phyloP scores from a whole-genome alignment of 2,113 vertebrate species.

The Pagrus major region DNA sequence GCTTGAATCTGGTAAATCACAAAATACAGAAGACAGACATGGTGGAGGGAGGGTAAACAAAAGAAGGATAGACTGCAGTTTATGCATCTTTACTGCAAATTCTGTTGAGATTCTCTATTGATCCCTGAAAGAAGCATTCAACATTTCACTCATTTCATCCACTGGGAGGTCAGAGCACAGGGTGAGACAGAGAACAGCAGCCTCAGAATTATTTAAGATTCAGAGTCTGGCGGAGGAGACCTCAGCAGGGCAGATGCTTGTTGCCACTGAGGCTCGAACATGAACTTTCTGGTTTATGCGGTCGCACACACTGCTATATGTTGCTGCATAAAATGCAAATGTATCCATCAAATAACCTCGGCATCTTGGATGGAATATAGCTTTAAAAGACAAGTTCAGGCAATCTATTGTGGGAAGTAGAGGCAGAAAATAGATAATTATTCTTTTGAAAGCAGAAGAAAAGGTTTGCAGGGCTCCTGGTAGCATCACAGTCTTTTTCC shows the following conservation, averaged over 20 bases:
- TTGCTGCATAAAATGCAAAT: constrained; percentile 17
- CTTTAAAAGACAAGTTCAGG: constrained; percentile 14
- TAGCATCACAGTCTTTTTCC: constrained; percentile 35
- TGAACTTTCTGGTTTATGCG: constrained; percentile 8
- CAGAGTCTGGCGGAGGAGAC: constrained; percentile 25
- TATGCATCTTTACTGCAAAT: constrained; percentile 29
- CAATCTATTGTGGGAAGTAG: background rate
- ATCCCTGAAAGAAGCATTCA: constrained; percentile 46
- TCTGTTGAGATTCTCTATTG: constrained; percentile 46
- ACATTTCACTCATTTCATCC: constrained; percentile 42
- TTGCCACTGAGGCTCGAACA: background rate
- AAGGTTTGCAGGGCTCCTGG: constrained; percentile 16
- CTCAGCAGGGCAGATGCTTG: constrained; percentile 14
- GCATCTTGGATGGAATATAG: constrained; percentile 23
- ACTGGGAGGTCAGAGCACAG: constrained; percentile 25
- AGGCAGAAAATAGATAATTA: constrained; percentile 30
- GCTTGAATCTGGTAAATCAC: constrained; percentile 77
- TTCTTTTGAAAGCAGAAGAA: constrained; percentile 49
- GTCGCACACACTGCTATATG: background rate
- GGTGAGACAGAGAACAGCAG: constrained; percentile 29
- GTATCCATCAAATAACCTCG: constrained; percentile 36
- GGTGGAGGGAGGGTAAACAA: constrained; percentile 3
- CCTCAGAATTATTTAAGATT: constrained; percentile 47
- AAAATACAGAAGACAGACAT: constrained; percentile 17
- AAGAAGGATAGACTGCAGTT: constrained; percentile 22